Evolutionary conservation across 1,140 invertebrate species (phyloP).

Genomic region (Rhopalosiphum maidis): DNA sequence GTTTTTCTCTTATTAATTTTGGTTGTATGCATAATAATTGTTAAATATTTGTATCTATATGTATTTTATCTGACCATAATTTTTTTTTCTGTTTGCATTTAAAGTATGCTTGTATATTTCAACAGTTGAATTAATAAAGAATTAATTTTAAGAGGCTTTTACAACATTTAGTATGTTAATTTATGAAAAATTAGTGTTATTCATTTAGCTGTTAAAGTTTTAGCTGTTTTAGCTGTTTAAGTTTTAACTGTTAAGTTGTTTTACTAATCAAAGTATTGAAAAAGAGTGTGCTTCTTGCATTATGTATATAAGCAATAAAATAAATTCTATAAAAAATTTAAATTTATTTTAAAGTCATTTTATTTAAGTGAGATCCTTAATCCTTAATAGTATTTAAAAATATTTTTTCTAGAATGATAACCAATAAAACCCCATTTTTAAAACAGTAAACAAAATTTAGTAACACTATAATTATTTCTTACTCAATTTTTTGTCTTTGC

Average conservation of each 20-base stretch:
- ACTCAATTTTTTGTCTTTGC: neutral
- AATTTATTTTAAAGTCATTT: neutral
- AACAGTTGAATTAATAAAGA: neutral
- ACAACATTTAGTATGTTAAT: neutral
- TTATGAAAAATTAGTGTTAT: neutral
- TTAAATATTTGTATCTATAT: neutral
- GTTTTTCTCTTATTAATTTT: too few species aligned
- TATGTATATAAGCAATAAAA: neutral
- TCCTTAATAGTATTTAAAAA: neutral
- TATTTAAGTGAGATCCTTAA: neutral
- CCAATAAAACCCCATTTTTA: neutral
- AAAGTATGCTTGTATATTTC: neutral
- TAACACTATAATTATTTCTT: neutral
- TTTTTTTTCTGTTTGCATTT: neutral
- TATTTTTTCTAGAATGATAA: neutral
- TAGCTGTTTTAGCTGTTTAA: neutral
- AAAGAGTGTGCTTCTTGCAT: neutral
- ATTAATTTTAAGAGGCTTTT: constrained; percentile 7
- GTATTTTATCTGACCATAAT: neutral
- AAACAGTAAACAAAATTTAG: neutral
- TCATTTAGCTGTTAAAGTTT: neutral
- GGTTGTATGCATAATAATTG: too few species aligned
- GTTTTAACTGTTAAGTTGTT: neutral
- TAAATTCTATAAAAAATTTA: neutral
- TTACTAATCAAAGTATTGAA: neutral